Evolutionary conservation across 2,113 vertebrate species (phyloP), one percentile per base, ranked within the genome.

Genomic region (Microcebus griseorufus): DNA sequence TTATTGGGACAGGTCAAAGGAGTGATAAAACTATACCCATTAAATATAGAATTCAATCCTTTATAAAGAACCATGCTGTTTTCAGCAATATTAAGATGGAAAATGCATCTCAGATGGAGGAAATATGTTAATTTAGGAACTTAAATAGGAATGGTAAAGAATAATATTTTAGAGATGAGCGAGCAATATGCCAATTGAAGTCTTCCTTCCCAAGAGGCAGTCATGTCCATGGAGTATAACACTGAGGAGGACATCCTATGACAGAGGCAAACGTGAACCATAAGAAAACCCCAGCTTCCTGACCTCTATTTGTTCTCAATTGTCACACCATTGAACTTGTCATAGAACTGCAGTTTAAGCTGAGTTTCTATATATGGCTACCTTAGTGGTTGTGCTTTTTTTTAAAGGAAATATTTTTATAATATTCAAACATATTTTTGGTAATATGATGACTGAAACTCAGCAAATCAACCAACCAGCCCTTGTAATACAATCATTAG

Each of bases 31-130:
- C 51, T 42, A 79, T 14, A 25, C 20, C 65, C 39, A 55, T 75
- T 55, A 91, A 93, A 62, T 42, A 67, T 0, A 83, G 17, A 53
- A 80, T 80, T 67, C 58, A 79, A 23, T 87, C 55, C 48, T 79
- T 91, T 79, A 53, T 69, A 65, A 94, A 85, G 75, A 93, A 82
- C 5, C 13, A 84, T 2, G 42, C 62, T 65, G 23, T 78, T 87
- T 90, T 78, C 62, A 60, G 37, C 78, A 78, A 72, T 14, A 82
- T 58, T 81, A 58, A 58, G 17, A 55, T 17, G 18, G 11, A 34
- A 82, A 70, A 55, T 22, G 7, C 17, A 88, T 34, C 67, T 76
- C 88, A 18, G 62, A n/a, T 67, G 75, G 51, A 88, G 29, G 25
- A 83, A 70, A 60, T 51, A 58, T 6, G 16, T 51, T 55, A 55